phyloP scores from a whole-genome alignment of 2,797 vertebrate genomes.

The Anabacerthia variegaticeps region DNA sequence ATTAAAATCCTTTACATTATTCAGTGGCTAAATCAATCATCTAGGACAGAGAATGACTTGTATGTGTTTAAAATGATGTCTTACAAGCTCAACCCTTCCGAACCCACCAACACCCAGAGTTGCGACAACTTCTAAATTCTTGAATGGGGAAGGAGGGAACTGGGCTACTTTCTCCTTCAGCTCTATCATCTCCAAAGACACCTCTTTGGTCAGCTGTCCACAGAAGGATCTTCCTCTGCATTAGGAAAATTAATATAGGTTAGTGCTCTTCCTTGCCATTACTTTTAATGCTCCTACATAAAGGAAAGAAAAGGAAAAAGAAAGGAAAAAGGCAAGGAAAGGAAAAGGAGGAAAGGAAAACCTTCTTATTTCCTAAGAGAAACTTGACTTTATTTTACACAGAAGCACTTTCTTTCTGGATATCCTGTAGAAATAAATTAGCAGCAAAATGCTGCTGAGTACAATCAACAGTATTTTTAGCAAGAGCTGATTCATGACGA shows the following conservation, averaged over 20 bases:
- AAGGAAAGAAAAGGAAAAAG: neutral
- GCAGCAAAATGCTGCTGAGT: neutral
- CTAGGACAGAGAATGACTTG: constrained; percentile 15
- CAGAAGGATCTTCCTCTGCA: constrained; percentile 81
- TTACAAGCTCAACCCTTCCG: constrained; percentile 94
- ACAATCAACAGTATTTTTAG: neutral
- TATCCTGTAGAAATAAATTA: neutral
- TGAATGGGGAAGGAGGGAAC: constrained; percentile 84
- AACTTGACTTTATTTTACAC: neutral
- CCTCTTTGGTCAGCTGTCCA: constrained; percentile 78
- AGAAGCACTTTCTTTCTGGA: neutral
- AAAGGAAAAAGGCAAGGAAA: neutral
- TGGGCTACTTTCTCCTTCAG: constrained; percentile 85
- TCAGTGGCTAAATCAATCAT: constrained; percentile 14
- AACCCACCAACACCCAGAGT: constrained; percentile 94
- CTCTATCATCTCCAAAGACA: constrained; percentile 85
- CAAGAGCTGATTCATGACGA: neutral
- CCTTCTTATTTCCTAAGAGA: neutral
- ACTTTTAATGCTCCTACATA: neutral
- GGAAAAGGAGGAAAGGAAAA: neutral
- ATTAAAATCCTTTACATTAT: neutral
- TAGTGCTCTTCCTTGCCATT: neutral
- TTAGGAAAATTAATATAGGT: constrained; percentile 28
- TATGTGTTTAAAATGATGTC: constrained; percentile 74
- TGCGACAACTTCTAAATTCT: constrained; percentile 87